phyloP scores from a whole-genome alignment of 2,113 vertebrate species.

The Herpailurus yagouaroundi region DNA sequence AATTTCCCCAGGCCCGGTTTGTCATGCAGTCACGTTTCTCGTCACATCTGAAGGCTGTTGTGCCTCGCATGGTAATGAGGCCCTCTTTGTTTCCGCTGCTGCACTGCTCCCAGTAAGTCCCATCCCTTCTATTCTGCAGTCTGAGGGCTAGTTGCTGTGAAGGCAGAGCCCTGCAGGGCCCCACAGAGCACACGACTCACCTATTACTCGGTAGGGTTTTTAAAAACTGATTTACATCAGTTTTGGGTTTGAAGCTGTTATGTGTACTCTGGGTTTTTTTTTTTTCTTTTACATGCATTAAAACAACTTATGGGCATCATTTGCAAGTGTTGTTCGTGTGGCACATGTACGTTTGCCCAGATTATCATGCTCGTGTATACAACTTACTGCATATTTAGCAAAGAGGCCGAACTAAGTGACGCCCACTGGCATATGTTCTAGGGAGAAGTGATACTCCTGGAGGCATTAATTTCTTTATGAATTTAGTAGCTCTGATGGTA shows the following conservation, averaged over 20 bases:
- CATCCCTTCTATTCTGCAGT: slow-evolving; percentile 7
- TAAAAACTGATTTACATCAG: slow-evolving; percentile 74
- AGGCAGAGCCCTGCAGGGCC: slow-evolving; percentile 69
- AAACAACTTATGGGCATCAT: slow-evolving; percentile 73
- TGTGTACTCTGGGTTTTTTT: slow-evolving; percentile 58
- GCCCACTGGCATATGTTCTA: slow-evolving; percentile 2
- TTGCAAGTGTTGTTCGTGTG: slow-evolving; percentile 57
- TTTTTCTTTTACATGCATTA: slow-evolving; percentile 30
- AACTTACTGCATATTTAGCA: slow-evolving; percentile 54
- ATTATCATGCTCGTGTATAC: slow-evolving; percentile 44
- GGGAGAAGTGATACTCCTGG: background rate
- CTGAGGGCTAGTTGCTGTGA: slow-evolving; percentile 80
- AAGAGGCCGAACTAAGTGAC: slow-evolving; percentile 3
- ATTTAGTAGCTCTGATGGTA: slow-evolving; percentile 34
- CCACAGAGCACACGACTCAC: slow-evolving; percentile 76
- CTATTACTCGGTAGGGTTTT: slow-evolving; percentile 50
- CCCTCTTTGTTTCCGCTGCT: slow-evolving; percentile 90
- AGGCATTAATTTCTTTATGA: slow-evolving; percentile 51
- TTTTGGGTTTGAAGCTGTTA: slow-evolving; percentile 75
- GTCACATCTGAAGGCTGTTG: slow-evolving; percentile 91
- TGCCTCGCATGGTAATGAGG: slow-evolving; percentile 93
- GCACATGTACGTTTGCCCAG: slow-evolving; percentile 48
- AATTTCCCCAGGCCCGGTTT: slow-evolving; percentile 88
- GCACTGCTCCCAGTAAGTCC: slow-evolving; percentile 80
- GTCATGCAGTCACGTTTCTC: slow-evolving; percentile 90